Conservation (phyloP, 2,888 invertebrate genomes). For the Tenthredo distinguenda region DNA sequence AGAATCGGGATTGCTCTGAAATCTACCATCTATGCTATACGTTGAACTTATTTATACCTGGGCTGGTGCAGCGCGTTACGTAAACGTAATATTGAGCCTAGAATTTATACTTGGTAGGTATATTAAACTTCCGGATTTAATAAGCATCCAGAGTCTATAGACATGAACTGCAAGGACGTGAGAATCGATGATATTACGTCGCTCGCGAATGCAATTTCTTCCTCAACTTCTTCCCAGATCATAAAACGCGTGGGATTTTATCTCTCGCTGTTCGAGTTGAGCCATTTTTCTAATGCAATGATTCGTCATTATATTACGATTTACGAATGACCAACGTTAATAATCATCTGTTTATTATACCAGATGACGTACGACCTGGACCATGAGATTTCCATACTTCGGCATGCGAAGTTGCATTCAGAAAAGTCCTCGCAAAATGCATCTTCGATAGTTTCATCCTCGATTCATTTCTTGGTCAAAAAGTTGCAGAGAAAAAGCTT, state of each 20-base stretch:
- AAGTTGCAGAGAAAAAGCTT: background rate
- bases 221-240: conserved; percentile 12
- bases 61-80: background rate
- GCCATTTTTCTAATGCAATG: conserved; percentile 6
- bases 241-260: conserved; percentile 31
- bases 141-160: background rate
- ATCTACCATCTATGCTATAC: background rate
- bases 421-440: background rate
- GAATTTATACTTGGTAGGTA: background rate
- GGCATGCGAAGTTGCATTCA: background rate
- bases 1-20: conserved; percentile 17
- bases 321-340: conserved; percentile 8
- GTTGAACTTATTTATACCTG: background rate
- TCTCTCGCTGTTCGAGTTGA: background rate
- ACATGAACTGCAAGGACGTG: conserved; percentile 30
- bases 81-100: background rate
- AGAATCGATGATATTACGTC: conserved; percentile 28
- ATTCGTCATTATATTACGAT: conserved; percentile 11
- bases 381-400: conserved; percentile 1
- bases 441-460: background rate
- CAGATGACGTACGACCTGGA: conserved; percentile 6
- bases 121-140: conserved; percentile 30
- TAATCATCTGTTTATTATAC: conserved; percentile 12
- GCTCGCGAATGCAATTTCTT: background rate
- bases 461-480: background rate